phyloP scores from a whole-genome alignment of 2,888 invertebrate genomes.

The Drosophila dives region DNA sequence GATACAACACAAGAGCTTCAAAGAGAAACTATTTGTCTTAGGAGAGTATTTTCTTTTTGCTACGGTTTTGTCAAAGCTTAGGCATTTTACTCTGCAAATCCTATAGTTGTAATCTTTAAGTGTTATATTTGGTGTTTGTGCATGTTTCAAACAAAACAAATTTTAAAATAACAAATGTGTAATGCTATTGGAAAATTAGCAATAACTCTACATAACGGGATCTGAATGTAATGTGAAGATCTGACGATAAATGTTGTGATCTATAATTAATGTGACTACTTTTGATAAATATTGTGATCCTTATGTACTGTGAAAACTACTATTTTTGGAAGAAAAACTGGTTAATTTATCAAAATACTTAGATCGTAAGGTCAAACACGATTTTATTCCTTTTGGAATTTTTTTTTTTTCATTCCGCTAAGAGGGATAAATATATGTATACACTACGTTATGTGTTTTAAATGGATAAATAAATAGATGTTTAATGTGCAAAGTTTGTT shows the following conservation, averaged over 20 bases:
- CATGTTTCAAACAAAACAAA: background rate
- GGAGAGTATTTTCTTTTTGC: background rate
- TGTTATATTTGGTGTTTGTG: background rate
- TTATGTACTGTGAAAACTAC: background rate
- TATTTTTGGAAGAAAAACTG: background rate
- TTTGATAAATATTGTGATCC: background rate
- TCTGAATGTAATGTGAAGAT: background rate
- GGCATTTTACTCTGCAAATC: background rate
- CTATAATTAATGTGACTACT: background rate
- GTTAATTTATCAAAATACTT: background rate
- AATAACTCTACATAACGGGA: background rate
- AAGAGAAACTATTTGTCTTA: background rate
- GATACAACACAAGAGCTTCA: slow-evolving; percentile 1
- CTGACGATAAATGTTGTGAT: background rate
- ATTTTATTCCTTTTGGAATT: background rate
- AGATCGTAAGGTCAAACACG: background rate
- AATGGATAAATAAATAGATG: background rate
- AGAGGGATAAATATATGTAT: background rate
- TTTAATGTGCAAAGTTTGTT: background rate
- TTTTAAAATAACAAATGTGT: background rate
- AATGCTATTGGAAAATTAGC: background rate
- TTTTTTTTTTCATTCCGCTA: background rate
- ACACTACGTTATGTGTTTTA: background rate
- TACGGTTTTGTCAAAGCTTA: background rate
- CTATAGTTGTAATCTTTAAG: background rate